These are phyloP conservation scores for Megalonaias nervosa DNA, from an alignment of 1,140 invertebrate species.

Conservation along the genomic window DNA sequence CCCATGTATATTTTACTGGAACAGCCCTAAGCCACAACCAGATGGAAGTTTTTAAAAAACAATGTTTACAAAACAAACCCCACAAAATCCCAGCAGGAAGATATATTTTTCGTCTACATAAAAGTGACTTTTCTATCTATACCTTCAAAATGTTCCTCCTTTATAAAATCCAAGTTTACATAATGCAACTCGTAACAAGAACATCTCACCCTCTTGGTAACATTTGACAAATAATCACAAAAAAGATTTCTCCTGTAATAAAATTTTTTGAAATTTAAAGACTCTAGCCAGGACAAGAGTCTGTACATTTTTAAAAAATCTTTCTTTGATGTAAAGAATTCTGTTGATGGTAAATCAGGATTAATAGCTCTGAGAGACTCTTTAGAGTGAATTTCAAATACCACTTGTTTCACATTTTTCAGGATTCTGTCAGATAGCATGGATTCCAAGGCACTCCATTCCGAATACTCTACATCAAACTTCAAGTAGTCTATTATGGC, in stretches of 20 bases:
- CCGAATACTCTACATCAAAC: background rate
- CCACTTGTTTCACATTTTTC: conserved; percentile 1
- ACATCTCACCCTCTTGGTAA: background rate
- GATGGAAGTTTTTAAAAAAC: too few species aligned
- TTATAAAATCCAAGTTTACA: conserved; percentile 3
- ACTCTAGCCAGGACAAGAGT: background rate
- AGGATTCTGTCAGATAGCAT: background rate
- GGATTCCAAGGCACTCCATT: background rate
- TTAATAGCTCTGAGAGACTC: background rate
- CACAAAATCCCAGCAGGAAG: too few species aligned
- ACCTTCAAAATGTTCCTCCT: background rate
- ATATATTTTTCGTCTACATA: too few species aligned
- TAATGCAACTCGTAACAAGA: conserved; percentile 8
- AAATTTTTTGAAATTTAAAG: background rate
- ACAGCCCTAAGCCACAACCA: too few species aligned
- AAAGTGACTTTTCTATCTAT: too few species aligned
- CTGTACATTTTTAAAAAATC: background rate
- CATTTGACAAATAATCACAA: conserved; percentile 6
- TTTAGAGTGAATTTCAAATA: conserved; percentile 6
- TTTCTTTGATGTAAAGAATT: background rate
- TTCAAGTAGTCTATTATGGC: conserved; percentile 1
- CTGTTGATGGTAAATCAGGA: background rate
- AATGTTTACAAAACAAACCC: too few species aligned
- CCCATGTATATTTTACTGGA: too few species aligned
- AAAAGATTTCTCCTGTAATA: conserved; percentile 1